Evolutionary conservation across 1,140 invertebrate genomes (phyloP).

Genomic region (Calephelis nemesis): DNA sequence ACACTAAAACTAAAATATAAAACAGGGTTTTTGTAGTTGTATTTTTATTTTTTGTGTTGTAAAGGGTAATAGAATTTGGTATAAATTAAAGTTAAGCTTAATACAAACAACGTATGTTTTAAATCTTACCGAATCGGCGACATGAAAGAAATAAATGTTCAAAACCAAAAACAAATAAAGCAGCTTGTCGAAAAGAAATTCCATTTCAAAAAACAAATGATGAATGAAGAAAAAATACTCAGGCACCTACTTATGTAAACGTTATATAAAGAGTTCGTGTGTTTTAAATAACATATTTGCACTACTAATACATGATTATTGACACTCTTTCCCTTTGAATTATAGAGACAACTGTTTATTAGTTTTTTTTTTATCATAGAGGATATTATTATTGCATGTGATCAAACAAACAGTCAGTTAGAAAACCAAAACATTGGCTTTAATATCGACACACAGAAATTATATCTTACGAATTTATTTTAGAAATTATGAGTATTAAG

Average conservation of each 20-base stretch:
- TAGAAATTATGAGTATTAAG: no score
- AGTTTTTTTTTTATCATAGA: no score
- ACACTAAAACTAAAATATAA: not conserved
- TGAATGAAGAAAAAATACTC: not conserved
- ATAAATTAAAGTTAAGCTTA: not conserved
- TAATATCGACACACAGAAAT: no score
- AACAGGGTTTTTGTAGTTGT: not conserved
- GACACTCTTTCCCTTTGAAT: not conserved
- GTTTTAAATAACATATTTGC: not conserved
- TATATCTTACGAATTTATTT: no score
- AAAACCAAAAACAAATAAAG: not conserved
- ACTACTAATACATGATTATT: constrained; percentile 1
- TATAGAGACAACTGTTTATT: not conserved
- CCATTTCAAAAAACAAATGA: not conserved
- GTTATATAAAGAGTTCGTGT: not conserved
- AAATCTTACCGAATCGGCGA: not conserved
- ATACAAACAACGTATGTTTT: not conserved
- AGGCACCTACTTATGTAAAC: not conserved
- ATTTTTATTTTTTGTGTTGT: no score
- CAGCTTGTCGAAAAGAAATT: not conserved
- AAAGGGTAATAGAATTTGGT: not conserved
- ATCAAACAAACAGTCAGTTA: no score
- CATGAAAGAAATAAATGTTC: constrained; percentile 14
- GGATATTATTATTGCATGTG: no score
- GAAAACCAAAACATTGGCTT: no score